phyloP scores from a whole-genome alignment of 2,888 invertebrate species.

The Nomada fabriciana region DNA sequence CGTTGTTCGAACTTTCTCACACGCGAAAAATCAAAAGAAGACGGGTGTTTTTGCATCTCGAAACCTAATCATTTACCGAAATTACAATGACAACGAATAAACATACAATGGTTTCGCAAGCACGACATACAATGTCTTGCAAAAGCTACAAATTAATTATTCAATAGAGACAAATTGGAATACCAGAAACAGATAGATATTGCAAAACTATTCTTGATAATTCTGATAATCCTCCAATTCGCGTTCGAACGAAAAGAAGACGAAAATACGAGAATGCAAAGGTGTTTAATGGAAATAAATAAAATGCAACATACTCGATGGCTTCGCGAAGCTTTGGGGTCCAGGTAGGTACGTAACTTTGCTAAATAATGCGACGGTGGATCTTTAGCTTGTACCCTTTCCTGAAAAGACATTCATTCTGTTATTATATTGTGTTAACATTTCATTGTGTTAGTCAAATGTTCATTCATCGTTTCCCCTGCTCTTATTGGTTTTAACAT shows the following conservation, averaged over 20 bases:
- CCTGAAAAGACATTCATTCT: constrained; percentile 91
- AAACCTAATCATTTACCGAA: constrained; percentile 18
- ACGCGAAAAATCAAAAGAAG: constrained; percentile 51
- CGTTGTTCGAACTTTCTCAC: constrained; percentile 52
- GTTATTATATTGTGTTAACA: no score
- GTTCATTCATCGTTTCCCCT: background rate
- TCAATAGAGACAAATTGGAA: no score
- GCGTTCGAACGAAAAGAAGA: constrained; percentile 35
- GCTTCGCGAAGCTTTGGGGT: constrained; percentile 97
- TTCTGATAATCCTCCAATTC: background rate
- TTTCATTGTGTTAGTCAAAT: constrained; percentile 34
- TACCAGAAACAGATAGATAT: no score
- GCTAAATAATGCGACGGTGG: constrained; percentile 98
- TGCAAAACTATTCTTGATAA: no score
- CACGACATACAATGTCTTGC: no score
- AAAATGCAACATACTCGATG: constrained; percentile 91
- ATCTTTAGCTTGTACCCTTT: constrained; percentile 99
- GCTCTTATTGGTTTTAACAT: no score
- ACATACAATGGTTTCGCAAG: no score
- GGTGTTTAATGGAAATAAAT: constrained; percentile 22
- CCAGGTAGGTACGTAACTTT: constrained; percentile 97
- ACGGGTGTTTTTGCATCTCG: constrained; percentile 24
- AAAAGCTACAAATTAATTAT: no score
- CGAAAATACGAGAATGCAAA: constrained; percentile 15
- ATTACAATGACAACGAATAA: background rate